phyloP scores from a whole-genome alignment of 2,888 invertebrate genomes.

The Pammene fasciana region DNA sequence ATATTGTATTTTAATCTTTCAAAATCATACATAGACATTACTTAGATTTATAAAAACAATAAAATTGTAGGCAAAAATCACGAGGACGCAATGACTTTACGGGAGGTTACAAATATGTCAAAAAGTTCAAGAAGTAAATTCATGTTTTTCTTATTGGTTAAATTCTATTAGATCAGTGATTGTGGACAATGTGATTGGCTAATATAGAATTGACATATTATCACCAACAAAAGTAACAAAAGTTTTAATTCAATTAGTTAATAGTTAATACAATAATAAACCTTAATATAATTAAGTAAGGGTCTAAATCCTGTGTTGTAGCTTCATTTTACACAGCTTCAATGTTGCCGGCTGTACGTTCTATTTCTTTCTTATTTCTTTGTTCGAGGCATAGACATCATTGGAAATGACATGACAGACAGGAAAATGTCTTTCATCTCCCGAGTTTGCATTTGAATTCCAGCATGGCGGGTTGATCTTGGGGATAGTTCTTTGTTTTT shows the following conservation, averaged over 20 bases:
- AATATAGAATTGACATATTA: neutral
- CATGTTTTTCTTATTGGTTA: neutral
- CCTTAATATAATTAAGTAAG: neutral
- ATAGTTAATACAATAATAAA: neutral
- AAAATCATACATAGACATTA: neutral
- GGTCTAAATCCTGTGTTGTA: neutral
- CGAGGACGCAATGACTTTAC: slow-evolving; percentile 21
- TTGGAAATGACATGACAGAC: no score
- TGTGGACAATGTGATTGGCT: slow-evolving; percentile 4
- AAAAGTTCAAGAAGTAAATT: slow-evolving; percentile 2
- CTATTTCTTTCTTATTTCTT: no score
- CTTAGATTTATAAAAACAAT: slow-evolving; percentile 15
- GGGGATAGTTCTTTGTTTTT: no score
- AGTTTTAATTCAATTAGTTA: neutral
- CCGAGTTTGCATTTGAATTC: no score
- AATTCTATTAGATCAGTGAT: neutral
- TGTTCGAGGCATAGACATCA: no score
- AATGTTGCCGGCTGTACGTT: no score
- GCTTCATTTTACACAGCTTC: neutral
- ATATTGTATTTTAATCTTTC: slow-evolving; percentile 1
- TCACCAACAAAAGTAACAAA: no score
- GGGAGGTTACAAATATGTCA: slow-evolving; percentile 30
- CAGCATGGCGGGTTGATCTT: no score
- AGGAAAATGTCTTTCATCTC: no score
- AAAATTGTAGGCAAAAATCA: slow-evolving; percentile 24